Conservation (phyloP, 1,140 invertebrate species). For the Physella acuta region DNA sequence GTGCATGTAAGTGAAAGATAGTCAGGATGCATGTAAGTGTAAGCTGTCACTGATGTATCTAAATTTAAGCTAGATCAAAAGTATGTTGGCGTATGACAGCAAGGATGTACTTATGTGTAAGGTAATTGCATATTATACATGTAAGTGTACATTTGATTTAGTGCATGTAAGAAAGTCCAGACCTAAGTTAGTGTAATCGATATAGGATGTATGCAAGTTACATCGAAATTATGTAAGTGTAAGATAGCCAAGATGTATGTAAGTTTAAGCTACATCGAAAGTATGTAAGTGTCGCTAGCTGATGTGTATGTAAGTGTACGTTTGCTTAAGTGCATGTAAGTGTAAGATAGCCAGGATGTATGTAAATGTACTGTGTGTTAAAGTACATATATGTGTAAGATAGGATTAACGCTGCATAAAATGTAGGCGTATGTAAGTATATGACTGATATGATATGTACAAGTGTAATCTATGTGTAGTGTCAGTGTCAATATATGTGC, state of each 20-base stretch:
- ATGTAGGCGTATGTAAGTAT: neutral
- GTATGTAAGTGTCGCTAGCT: too few species aligned
- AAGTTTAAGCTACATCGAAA: neutral
- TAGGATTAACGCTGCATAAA: neutral
- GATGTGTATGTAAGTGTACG: neutral
- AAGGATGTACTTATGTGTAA: too few species aligned
- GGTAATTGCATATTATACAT: too few species aligned
- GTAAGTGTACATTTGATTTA: too few species aligned
- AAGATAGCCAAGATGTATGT: neutral
- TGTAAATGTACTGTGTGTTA: neutral
- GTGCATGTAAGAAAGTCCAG: too few species aligned
- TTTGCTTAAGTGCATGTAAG: neutral
- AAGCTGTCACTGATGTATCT: too few species aligned
- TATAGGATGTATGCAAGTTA: neutral
- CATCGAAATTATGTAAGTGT: neutral
- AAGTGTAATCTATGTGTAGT: neutral
- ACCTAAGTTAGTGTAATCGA: constrained; percentile 16
- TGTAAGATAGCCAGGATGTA: neutral
- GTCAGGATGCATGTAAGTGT: too few species aligned
- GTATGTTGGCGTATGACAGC: too few species aligned
- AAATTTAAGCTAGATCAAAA: too few species aligned
- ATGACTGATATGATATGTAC: neutral
- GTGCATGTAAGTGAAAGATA: neutral
- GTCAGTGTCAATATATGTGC: too few species aligned
- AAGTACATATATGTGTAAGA: too few species aligned